Evolutionary conservation across 2,888 invertebrate species (phyloP), one percentile per base, ranked within the genome.

Genomic region (Lagria hirta): DNA sequence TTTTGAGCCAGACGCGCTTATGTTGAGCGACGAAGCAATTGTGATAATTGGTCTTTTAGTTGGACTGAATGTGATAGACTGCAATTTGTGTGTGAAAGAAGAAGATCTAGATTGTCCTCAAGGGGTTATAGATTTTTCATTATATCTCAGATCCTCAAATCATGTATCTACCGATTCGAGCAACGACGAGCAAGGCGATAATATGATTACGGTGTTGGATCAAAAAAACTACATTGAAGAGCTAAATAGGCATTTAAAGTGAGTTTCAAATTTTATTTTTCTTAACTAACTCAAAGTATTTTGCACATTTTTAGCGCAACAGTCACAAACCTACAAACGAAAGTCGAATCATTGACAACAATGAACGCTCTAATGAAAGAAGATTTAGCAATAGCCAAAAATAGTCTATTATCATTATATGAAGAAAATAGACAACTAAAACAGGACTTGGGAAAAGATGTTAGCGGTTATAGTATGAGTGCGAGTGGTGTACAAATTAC

Each of bases 171-270:
- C 78, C 36, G 65, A 78, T 41, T 74, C 73, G 29, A 74, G 75
- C 54, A 69, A 66, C 23, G 76, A 76, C 23, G 79, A 78, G 58
- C 75, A 75, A 48, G 71, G 80, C 11, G 77, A 79, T 64, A 61
- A 92, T 70, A 94, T 96, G 83, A 92, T 89, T 48, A 91, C 93
- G 1, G 93, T 98, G 60, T 77, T 99, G 37, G 98, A 99, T 69
- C 98, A 99, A 73, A 99, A 99, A 74, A 96, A 97, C 72, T 99
- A 97, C 68, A 88, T 99, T 56, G 98, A 99, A 72, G 98, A 99
- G 72, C 78, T 97, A 23, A 98, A 98, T 72, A 79, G 96, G 62
- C 96, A 97, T 76, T 79, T 98, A 56, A 96, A 94, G 96, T 97
- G 78, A 79, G 79, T 49, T 18, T 8, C 24, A 24, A 24, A 24